These are phyloP conservation scores for Mormyrus hasselquistii DNA, from an alignment of 2,797 vertebrate genomes.

Conservation along the genomic window DNA sequence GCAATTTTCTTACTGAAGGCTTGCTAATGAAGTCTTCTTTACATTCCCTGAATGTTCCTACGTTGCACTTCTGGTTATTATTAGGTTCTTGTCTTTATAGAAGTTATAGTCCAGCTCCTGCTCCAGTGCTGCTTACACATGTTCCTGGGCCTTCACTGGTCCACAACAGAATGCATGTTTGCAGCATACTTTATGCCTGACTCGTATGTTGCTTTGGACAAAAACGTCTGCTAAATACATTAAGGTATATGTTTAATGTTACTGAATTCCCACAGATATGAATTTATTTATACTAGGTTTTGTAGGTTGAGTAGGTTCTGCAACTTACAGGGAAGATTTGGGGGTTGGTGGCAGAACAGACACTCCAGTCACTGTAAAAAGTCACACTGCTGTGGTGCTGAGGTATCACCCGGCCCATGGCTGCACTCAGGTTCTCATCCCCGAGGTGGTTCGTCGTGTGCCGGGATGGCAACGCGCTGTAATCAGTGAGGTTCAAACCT, in stretches of 20 bases:
- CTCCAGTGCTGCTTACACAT: neutral
- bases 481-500: neutral
- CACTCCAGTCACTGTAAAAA: too few relatives aligned
- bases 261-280: neutral
- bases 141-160: neutral
- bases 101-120: neutral
- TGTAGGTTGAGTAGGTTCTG: neutral
- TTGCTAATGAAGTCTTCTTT: neutral
- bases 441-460: neutral
- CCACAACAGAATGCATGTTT: neutral
- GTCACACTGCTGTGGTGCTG: neutral
- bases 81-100: neutral
- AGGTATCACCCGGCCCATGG: neutral
- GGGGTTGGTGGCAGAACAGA: too few relatives aligned
- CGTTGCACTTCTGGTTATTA: neutral
- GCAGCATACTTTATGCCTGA: neutral
- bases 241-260: neutral
- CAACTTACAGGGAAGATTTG: neutral
- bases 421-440: neutral
- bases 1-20: neutral
- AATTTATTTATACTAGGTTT: neutral
- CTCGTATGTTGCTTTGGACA: neutral
- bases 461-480: neutral
- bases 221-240: neutral
- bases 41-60: neutral